Evolutionary conservation across 2,113 vertebrate species (phyloP), one percentile per base, ranked within the genome.

Genomic region (Grantiella picta): DNA sequence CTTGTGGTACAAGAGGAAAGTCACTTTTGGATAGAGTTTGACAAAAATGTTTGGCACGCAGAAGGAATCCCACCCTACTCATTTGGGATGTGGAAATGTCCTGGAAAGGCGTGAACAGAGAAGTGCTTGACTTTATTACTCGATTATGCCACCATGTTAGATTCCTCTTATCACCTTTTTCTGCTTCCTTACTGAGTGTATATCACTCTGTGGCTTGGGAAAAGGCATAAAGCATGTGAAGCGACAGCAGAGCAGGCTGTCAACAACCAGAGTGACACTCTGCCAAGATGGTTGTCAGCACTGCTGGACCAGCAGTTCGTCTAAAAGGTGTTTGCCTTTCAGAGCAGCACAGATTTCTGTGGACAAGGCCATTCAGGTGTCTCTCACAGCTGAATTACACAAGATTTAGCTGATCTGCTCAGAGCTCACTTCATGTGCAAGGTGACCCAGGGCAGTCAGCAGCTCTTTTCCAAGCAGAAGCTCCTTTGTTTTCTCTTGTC

Each of bases 371-470:
- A 8, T 81, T 84, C 25, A 22, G 50, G 24, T 33, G 78, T 23
- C 27, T 66, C 42, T 49, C 60, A 33, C 36, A 61, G 50, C 19
- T 0, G 0, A 70, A 40, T 27, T 42, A 36, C n/a, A 66, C 31
- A 49, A 61, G 17, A 24, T 57, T 76, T 35, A 83, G n/a, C 59
- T 52, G 69, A 53, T 23, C 50, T 93, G 54, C 54, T 44, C 24
- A 35, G 53, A 71, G 25, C 16, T 83, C 7, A 3, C 42, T 75
- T 85, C 27, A 54, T 54, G 20, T 23, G 23, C 56, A 68, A 23
- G 52, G 45, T 79, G 19, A 87, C 12, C 14, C 19, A 36, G 31
- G 29, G 12, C 61, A 81, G 28, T 29, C 47, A 66, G 19, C 7
- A 12, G 22, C 52, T 70, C 78, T 86, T 25, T 79, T 53, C 28